Conservation (phyloP, 2,797 vertebrate species). For the Sebastes hopkinsi region DNA sequence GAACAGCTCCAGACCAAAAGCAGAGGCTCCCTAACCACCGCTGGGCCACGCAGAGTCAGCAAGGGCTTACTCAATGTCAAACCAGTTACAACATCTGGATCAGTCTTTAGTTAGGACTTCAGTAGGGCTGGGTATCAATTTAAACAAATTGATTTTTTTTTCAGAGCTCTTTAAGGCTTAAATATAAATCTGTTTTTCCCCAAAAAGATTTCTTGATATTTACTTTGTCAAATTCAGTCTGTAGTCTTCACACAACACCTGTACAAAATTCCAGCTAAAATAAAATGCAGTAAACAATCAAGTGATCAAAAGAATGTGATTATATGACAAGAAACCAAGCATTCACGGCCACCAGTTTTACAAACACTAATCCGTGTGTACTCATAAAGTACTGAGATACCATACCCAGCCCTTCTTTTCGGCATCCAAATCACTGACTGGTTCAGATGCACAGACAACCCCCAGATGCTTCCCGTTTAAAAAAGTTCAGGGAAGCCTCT, state of each 20-base stretch:
- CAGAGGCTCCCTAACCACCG: conserved; percentile 10
- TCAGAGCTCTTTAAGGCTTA: not conserved
- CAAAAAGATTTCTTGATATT: not conserved
- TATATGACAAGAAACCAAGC: not conserved
- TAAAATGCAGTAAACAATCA: not conserved
- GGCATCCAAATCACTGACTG: not conserved
- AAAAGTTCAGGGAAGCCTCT: not conserved
- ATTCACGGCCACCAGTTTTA: not conserved
- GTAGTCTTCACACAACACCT: not conserved
- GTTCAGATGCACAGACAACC: not conserved
- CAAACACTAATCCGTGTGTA: not conserved
- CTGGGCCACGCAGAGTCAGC: not conserved
- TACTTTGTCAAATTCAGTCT: not conserved
- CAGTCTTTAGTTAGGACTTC: not conserved
- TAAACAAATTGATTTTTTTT: not conserved
- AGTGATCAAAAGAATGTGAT: not conserved
- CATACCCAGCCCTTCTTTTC: not conserved
- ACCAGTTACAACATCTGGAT: not conserved
- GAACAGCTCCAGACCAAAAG: conserved; percentile 66
- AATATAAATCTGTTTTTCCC: not conserved
- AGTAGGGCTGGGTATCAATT: not conserved
- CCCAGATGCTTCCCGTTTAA: not conserved
- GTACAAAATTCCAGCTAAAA: not conserved
- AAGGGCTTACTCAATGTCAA: not conserved
- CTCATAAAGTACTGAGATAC: not conserved